These are phyloP conservation scores for Apis laboriosa DNA, from an alignment of 1,140 invertebrate genomes.

Conservation along the genomic window DNA sequence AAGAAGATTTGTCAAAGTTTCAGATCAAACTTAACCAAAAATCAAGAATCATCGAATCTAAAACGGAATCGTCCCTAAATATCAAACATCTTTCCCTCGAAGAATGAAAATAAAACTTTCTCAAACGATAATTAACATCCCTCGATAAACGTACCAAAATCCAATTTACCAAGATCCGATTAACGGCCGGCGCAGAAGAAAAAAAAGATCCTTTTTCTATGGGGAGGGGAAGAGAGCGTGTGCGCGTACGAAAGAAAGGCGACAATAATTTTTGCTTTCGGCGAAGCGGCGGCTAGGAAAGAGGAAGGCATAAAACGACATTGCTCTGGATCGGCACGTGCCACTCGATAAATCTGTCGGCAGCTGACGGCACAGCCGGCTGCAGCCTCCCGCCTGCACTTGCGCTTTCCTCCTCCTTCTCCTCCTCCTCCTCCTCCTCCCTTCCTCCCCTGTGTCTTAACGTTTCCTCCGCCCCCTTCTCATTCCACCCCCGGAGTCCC, in stretches of 20 bases:
- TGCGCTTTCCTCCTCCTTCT: slow-evolving; percentile 63
- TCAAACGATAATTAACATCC: no score
- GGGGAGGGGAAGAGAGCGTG: not conserved
- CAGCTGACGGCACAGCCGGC: slow-evolving; percentile 79
- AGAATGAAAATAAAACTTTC: no score
- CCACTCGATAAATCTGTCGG: slow-evolving; percentile 82
- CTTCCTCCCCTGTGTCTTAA: not conserved
- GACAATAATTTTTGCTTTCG: slow-evolving; percentile 58
- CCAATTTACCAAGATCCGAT: no score
- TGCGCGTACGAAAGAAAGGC: slow-evolving; percentile 34
- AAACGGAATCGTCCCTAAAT: no score
- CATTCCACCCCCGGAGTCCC: not conserved
- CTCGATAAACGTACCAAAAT: no score
- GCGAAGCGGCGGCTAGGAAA: slow-evolving; percentile 63
- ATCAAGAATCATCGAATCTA: no score
- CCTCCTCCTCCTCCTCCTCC: slow-evolving; percentile 9
- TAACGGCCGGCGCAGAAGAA: not conserved
- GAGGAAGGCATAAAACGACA: slow-evolving; percentile 74
- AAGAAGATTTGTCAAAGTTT: no score
- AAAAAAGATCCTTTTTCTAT: not conserved
- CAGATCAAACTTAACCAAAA: no score
- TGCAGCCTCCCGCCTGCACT: slow-evolving; percentile 50
- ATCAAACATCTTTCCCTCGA: no score
- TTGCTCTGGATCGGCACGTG: slow-evolving; percentile 79
- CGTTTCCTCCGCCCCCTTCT: not conserved